Evolutionary conservation across 2,888 invertebrate species (phyloP), one percentile per base, ranked within the genome.

Genomic region (Galeruca laticollis): DNA sequence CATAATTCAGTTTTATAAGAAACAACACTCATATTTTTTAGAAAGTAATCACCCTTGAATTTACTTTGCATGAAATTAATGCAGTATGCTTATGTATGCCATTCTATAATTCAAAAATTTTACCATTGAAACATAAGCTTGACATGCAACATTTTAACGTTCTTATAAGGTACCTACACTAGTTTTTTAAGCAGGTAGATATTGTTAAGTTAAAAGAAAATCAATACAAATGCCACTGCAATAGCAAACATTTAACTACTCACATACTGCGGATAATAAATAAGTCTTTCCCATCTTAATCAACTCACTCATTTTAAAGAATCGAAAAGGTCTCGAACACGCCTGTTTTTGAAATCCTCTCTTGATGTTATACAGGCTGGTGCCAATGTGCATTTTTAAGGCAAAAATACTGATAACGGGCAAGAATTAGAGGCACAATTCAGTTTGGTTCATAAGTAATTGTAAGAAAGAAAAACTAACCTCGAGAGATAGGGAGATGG

Each of bases 171-270:
- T 47, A n/a, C n/a, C n/a, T n/a, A n/a, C n/a, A n/a, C n/a, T n/a
- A n/a, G n/a, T n/a, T n/a, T 52, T 26, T 21, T 26, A 52, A 52
- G 6, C 21, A 52, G 26, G 26, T 26, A 15, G n/a, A 43, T 43
- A 15, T 6, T 43, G 15, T 43, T 43, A 47, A 8, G 10, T 47
- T 18, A 9, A 40, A 47, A 8, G 2, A 47, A 18, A 18, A 18
- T 18, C 9, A 47, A 47, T 8, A 15, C 18, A 18, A 47, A 47
- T 26, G 6, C 21, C 52, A 52, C 52, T 26, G 52, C 52, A 52
- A 52, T 26, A 21, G 26, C 52, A 52, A 52, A 26, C 52, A 52
- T 52, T 26, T 20, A 52, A 52, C 51, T 52, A 52, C 51, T 21
- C 13, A 13, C 43, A 52, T 26, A 26, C n/a, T 47, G 18, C 26